Evolutionary conservation across 1,140 invertebrate species (phyloP).

Genomic region (Drosophila kohkoa): DNA sequence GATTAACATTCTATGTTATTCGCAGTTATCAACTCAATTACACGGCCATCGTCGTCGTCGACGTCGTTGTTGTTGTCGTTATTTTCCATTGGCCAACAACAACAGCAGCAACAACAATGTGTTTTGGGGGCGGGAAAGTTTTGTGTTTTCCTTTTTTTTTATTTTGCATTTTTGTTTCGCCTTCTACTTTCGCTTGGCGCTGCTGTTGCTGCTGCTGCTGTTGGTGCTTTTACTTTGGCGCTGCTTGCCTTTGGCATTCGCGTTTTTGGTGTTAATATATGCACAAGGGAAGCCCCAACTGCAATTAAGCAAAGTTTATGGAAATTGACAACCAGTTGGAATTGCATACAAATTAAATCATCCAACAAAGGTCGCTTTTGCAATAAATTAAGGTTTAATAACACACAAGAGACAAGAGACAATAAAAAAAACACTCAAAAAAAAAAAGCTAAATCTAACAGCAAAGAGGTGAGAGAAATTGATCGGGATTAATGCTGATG

Average conservation of each 20-base stretch:
- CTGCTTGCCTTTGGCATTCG: neutral
- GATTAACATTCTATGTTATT: constrained; percentile 35
- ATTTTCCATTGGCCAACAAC: constrained; percentile 14
- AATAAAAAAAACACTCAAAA: constrained; percentile 12
- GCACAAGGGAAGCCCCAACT: neutral
- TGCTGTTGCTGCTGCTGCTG: neutral
- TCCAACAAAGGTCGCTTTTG: constrained; percentile 53
- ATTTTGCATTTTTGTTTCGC: neutral
- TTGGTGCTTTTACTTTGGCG: neutral
- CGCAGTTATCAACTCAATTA: constrained; percentile 49
- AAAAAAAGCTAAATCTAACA: constrained; percentile 11
- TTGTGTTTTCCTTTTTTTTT: constrained; percentile 1
- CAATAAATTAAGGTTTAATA: constrained; percentile 79
- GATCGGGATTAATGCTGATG: constrained; percentile 22
- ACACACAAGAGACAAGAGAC: constrained; percentile 12
- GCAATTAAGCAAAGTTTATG: constrained; percentile 62
- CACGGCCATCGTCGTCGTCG: constrained; percentile 21
- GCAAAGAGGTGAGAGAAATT: constrained; percentile 14
- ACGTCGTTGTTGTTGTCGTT: constrained; percentile 2
- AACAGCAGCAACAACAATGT: neutral
- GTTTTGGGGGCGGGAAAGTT: neutral
- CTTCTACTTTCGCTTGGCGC: neutral
- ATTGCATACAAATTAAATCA: constrained; percentile 73
- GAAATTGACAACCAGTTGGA: constrained; percentile 65
- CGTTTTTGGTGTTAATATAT: constrained; percentile 29